These are phyloP conservation scores for Cistogaster globosa DNA, from an alignment of 2,888 invertebrate species.

Conservation along the genomic window DNA sequence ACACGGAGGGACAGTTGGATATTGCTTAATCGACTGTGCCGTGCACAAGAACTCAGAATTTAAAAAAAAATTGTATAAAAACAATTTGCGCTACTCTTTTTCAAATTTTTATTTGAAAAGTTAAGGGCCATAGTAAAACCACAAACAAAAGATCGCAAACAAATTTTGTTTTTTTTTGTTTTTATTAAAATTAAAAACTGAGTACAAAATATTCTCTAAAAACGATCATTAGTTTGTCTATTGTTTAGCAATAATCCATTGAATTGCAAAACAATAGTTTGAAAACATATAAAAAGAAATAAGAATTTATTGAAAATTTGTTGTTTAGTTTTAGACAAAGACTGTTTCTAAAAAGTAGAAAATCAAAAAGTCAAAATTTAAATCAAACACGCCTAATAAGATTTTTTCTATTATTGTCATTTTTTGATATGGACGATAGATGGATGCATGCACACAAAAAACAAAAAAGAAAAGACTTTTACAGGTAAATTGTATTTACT, in stretches of 20 bases:
- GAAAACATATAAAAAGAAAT: not conserved
- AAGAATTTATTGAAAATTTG: conserved; percentile 29
- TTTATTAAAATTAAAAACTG: no score
- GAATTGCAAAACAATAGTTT: conserved; percentile 21
- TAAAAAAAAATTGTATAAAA: no score
- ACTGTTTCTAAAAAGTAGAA: conserved; percentile 60
- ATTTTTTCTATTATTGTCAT: conserved; percentile 76
- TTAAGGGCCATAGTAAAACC: no score
- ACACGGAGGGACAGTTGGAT: no score
- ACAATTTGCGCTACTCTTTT: no score
- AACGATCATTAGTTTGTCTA: conserved; percentile 69
- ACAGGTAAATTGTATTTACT: conserved; percentile 36
- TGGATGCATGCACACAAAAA: not conserved
- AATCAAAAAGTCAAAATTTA: conserved; percentile 72
- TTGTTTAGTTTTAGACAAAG: conserved; percentile 47
- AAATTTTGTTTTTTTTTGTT: no score
- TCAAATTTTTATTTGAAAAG: no score
- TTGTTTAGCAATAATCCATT: conserved; percentile 72
- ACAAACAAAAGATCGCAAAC: no score
- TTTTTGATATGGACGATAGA: conserved; percentile 79
- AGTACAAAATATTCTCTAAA: no score
- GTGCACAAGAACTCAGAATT: no score
- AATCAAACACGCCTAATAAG: conserved; percentile 60
- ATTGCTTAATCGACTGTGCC: no score
- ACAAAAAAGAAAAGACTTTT: not conserved